A percentile compares a stretch with the other conserved stretches of the same genome.
Evolutionary conservation across 2,113 vertebrate species (phyloP).

Genomic region (Sminthopsis crassicaudata): DNA sequence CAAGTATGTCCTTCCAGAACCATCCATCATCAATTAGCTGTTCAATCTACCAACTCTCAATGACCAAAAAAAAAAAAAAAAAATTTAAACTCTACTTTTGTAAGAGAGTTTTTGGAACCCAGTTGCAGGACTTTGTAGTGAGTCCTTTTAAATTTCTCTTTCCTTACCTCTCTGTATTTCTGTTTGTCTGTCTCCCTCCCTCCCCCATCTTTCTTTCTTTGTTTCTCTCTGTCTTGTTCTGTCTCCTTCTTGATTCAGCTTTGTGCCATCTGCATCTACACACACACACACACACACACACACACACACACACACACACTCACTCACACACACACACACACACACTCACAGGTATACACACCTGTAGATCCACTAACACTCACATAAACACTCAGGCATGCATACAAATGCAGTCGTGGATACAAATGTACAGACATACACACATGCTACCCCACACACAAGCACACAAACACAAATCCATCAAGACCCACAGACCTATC

Average conservation of each 20-base stretch:
- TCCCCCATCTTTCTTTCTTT: too few species aligned
- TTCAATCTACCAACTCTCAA: background rate
- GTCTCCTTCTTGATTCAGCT: too few species aligned
- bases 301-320: too few species aligned
- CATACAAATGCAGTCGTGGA: background rate
- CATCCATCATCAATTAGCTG: background rate
- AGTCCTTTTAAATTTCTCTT: background rate
- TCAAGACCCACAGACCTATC: background rate
- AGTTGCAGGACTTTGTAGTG: background rate
- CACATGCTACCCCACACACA: fast-evolving
- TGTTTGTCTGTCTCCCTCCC: background rate
- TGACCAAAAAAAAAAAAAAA: background rate
- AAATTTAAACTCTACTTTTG: background rate
- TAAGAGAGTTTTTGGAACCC: background rate
- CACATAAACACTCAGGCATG: fast-evolving
- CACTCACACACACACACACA: too few species aligned
- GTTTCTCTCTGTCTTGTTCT: too few species aligned
- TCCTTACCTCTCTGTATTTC: background rate
- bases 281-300: background rate
- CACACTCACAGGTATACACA: background rate
- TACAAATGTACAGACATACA: too few species aligned
- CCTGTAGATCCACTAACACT: background rate
- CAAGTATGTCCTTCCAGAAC: background rate
- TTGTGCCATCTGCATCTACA: too few species aligned
- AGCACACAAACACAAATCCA: background rate